Conservation (phyloP, 2,888 invertebrate species). For the Ganaspis brasiliensis region DNA sequence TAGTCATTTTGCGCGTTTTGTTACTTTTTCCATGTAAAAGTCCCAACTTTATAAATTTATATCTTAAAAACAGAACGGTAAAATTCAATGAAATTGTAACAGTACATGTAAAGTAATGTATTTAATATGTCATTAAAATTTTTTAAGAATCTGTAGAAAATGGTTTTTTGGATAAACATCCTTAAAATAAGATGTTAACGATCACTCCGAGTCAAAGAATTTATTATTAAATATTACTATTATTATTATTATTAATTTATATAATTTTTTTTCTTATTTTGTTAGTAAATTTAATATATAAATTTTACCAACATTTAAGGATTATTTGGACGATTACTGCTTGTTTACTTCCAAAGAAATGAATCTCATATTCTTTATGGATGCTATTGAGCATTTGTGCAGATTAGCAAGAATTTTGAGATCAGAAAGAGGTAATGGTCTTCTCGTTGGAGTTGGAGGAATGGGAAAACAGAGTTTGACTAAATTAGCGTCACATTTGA, state of each 20-base stretch:
- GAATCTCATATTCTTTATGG: slow-evolving; percentile 93
- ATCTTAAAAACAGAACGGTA: too few relatives aligned
- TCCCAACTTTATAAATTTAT: too few relatives aligned
- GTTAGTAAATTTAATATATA: neutral
- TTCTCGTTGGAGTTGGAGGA: slow-evolving; percentile 94
- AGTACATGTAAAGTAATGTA: too few relatives aligned
- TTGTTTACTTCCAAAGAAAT: slow-evolving; percentile 89
- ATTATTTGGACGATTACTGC: slow-evolving; percentile 93
- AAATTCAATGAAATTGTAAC: too few relatives aligned
- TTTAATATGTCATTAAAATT: too few relatives aligned
- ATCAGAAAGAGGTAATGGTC: slow-evolving; percentile 93
- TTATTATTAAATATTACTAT: too few relatives aligned
- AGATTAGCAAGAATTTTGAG: slow-evolving; percentile 91
- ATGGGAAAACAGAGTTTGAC: slow-evolving; percentile 95
- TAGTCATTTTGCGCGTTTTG: too few relatives aligned
- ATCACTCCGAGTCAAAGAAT: too few relatives aligned
- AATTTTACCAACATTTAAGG: slow-evolving; percentile 79
- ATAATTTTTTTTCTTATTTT: slow-evolving; percentile 27
- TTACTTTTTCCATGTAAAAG: too few relatives aligned
- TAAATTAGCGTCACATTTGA: slow-evolving; percentile 90
- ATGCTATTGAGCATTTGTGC: slow-evolving; percentile 94
- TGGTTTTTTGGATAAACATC: too few relatives aligned
- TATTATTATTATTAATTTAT: slow-evolving; percentile 42
- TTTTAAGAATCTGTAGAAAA: too few relatives aligned
- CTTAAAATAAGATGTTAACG: too few relatives aligned